A percentile compares a stretch with the other conserved stretches of the same genome.
Evolutionary conservation across 2,888 invertebrate genomes (phyloP).

Genomic region (Gastracanthus pulcherrimus): DNA sequence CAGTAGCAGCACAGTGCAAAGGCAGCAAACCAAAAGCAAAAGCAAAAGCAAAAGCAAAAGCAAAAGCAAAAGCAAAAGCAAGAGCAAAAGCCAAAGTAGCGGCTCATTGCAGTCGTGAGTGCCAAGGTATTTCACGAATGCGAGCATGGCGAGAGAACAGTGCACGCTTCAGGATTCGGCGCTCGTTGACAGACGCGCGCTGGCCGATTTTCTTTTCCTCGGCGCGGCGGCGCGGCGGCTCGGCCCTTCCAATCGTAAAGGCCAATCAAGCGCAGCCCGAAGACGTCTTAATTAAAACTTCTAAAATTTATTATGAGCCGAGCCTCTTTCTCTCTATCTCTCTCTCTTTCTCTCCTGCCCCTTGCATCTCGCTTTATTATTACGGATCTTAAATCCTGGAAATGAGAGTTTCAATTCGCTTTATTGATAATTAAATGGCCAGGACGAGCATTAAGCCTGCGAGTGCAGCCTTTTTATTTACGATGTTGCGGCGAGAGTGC

Average conservation of each 20-base stretch:
- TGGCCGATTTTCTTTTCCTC: constrained; percentile 55
- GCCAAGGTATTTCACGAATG: constrained; percentile 70
- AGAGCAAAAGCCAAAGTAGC: not conserved
- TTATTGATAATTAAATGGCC: constrained; percentile 45
- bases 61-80: too few relatives aligned
- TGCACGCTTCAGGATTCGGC: constrained; percentile 62
- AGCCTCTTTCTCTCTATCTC: not conserved
- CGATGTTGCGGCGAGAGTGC: constrained; percentile 5
- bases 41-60: too few relatives aligned
- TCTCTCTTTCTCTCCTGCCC: not conserved
- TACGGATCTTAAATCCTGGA: constrained; percentile 34
- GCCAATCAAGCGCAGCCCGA: constrained; percentile 27
- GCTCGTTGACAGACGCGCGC: constrained; percentile 67
- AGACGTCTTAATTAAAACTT: constrained; percentile 47
- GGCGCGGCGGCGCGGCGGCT: not conserved
- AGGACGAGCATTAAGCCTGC: not conserved
- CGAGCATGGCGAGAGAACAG: constrained; percentile 62
- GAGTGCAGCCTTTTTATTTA: constrained; percentile 28
- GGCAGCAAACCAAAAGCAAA: too few relatives aligned
- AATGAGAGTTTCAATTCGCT: constrained; percentile 40
- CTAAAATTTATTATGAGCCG: constrained; percentile 45
- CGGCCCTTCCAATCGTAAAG: constrained; percentile 36
- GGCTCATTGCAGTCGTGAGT: constrained; percentile 44
- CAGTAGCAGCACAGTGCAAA: too few relatives aligned
- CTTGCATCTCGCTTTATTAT: constrained; percentile 15